Percentiles rank a stretch among this genome's conserved stretches.
phyloP scores from a whole-genome alignment of 2,113 vertebrate genomes.

The Cepphus grylle region DNA sequence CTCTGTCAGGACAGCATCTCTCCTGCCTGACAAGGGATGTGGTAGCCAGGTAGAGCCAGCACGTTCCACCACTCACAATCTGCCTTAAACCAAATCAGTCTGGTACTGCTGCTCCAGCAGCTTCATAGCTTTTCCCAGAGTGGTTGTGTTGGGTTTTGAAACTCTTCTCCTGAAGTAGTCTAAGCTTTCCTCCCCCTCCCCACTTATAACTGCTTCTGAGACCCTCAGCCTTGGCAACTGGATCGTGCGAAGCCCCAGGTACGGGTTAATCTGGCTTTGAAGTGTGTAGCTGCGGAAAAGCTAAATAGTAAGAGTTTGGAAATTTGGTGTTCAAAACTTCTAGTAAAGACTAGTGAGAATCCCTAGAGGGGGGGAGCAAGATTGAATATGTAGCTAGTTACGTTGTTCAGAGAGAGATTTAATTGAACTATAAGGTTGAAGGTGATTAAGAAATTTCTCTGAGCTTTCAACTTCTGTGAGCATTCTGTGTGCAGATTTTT shows the following conservation, averaged over 20 bases:
- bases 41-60: not conserved
- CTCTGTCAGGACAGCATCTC: not conserved
- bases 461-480: slow-evolving; percentile 36
- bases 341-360: not conserved
- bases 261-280: not conserved
- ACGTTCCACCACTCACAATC: not conserved
- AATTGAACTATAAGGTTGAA: slow-evolving; percentile 21
- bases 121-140: not conserved
- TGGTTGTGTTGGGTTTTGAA: not conserved
- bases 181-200: fast-evolving
- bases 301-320: not conserved
- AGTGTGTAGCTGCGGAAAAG: not conserved
- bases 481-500: not conserved
- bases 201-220: not conserved
- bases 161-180: not conserved
- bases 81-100: not conserved
- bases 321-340: not conserved
- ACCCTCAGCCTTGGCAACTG: not conserved
- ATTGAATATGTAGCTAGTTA: not conserved
- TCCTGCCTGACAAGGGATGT: not conserved
- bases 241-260: not conserved
- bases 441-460: slow-evolving; percentile 53
- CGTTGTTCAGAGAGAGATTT: not conserved
- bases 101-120: not conserved
- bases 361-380: not conserved